phyloP scores from a whole-genome alignment of 2,797 vertebrate genomes.

The Nyctalus aviator region DNA sequence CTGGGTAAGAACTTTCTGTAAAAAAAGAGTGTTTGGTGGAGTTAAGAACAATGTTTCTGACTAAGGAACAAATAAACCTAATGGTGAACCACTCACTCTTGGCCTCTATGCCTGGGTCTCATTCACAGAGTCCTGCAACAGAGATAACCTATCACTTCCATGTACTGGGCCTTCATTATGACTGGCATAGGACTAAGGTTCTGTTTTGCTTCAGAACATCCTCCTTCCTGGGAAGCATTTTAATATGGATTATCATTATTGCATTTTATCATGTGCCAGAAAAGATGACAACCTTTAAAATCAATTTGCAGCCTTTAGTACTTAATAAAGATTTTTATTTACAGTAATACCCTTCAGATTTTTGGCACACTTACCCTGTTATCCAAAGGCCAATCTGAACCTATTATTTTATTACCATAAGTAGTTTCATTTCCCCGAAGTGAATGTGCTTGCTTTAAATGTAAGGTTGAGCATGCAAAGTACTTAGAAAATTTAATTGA shows the following conservation, averaged over 20 bases:
- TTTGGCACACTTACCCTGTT: constrained; percentile 63
- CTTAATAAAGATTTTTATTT: constrained; percentile 79
- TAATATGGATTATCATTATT: constrained; percentile 72
- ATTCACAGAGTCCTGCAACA: not conserved
- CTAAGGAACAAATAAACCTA: not conserved
- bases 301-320: constrained; percentile 71
- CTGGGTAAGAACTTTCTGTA: not conserved
- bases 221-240: constrained; percentile 54
- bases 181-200: not conserved
- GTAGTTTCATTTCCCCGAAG: constrained; percentile 78
- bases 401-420: constrained; percentile 77
- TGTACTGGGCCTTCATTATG: not conserved
- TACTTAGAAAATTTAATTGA: constrained; percentile 78
- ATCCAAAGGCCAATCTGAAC: constrained; percentile 74
- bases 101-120: not conserved
- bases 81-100: not conserved
- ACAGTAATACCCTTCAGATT: constrained; percentile 75
- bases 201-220: constrained; percentile 32
- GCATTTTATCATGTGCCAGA: constrained; percentile 67
- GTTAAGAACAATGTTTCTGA: not conserved
- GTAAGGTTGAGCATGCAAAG: constrained; percentile 57
- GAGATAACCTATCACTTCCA: not conserved
- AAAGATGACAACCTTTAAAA: constrained; percentile 69
- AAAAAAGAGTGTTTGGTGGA: not conserved
- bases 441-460: constrained; percentile 67